Evolutionary conservation across 2,797 vertebrate species (phyloP), one percentile per base, ranked within the genome.

Genomic region (Gastrophryne carolinensis): DNA sequence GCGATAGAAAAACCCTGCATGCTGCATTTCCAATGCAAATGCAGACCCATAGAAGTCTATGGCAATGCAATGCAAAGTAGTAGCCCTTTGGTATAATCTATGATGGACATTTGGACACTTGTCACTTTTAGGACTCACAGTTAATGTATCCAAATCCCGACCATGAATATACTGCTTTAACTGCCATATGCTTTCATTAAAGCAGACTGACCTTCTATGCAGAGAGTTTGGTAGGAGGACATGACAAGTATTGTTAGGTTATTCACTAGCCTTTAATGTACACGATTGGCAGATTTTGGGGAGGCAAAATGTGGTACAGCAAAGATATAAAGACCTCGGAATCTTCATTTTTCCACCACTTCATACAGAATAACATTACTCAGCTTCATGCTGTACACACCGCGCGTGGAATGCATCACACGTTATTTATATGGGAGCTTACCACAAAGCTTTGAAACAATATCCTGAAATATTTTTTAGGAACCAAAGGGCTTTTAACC

Each of bases 401-500:
- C 17, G 65, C 65, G 41, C 23, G 34, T 56, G 41, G 32, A 53
- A 67, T 67, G 32, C 27, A 68, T 68, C 23, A 54, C 50, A 37
- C 12, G 29, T 54, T 39, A 39, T 29, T 68, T 54, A 68, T 41
- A 54, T 29, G 50, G 65, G 11, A 24, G 54, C 65, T 68, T 68
- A 54, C 65, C 65, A 68, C 65, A 68, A 53, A 50, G 53, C 65
- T 56, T 29, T 68, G 50, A 67, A 53, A 37, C 64, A 67, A 54
- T 67, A 67, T 67, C 49, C 49, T 41, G 23, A 34, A 35, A 68
- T 56, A 56, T 39, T 68, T 68, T 27, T 56, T 68, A 24, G 26
- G 39, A 54, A 39, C 65, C 29, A 30, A n/a, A 17, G 27, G 21
- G 35, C 32, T 53, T 67, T 39, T 68, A 50, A 34, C 50, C 32